Conservation (phyloP, 2,113 vertebrate species). For the Macroglossus sobrinus region DNA sequence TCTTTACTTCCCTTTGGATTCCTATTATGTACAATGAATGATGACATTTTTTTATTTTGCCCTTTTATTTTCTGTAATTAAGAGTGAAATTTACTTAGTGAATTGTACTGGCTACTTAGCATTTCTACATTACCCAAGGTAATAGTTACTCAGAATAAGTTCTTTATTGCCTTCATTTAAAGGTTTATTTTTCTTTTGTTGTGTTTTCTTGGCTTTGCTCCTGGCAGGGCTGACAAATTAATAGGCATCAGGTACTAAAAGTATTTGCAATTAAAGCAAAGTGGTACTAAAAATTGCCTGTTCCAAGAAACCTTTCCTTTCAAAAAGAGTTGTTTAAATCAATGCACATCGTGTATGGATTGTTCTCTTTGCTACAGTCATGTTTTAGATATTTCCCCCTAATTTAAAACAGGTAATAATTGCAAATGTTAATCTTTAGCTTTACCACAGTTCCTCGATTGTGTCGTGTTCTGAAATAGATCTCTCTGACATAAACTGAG, state of each 20-base stretch:
- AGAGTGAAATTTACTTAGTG: constrained; percentile 64
- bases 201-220: constrained; percentile 62
- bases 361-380: background rate
- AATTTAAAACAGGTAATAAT: constrained; percentile 36
- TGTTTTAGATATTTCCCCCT: constrained; percentile 27
- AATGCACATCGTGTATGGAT: background rate
- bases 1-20: constrained; percentile 22
- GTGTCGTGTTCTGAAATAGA: constrained; percentile 1
- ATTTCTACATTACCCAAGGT: constrained; percentile 49
- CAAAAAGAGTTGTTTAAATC: background rate
- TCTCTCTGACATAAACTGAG: background rate
- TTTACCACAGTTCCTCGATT: background rate
- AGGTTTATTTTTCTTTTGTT: constrained; percentile 63
- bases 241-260: constrained; percentile 63
- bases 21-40: constrained; percentile 18
- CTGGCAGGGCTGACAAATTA: constrained; percentile 61
- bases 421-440: constrained; percentile 19
- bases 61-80: constrained; percentile 60
- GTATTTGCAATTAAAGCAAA: constrained; percentile 66
- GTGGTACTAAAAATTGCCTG: constrained; percentile 62
- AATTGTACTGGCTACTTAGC: constrained; percentile 38
- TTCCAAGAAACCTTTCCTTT: constrained; percentile 42
- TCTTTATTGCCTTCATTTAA: constrained; percentile 59
- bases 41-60: constrained; percentile 50
- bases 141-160: constrained; percentile 54